Evolutionary conservation across 1,140 invertebrate genomes (phyloP), one percentile per base, ranked within the genome.

Genomic region (Atopsyche davidsoni): DNA sequence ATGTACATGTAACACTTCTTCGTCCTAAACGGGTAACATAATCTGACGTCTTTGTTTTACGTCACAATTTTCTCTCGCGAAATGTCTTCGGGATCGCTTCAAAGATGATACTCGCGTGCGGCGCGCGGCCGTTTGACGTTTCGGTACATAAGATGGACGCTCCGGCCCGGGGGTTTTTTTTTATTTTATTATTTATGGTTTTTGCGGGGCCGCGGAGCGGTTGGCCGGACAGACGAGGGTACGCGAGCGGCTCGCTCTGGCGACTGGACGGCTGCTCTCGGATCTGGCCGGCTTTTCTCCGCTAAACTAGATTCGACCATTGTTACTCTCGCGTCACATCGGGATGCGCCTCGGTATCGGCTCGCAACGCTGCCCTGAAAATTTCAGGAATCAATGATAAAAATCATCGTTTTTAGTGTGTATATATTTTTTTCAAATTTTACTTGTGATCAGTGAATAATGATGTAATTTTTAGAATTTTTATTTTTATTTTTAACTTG

Each of bases 251-350:
- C 34, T 25, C 40, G 34, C 49, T 43, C 49, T 21, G 28, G 19
- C 49, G 49, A 51, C 49, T 51, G 49, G 40, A 40, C 49, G 47
- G 40, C 32, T 23, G 49, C 42, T 51, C 11, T 24, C 49, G 44
- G 53, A 55, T 48, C 45, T 19, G 49, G 49, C 25, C 35, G 55
- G 49, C 39, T 57, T 57, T 57, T 57, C 55, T 57, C 55, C 49
- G 43, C 48, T 48, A 57, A 57, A 57, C 55, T 57, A 57, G 55
- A 57, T 57, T 57, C 55, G 55, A 49, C 55, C 55, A 57, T 57
- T 57, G 55, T 57, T 57, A 57, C 50, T 46, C 49, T 56, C 46
- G 18, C 47, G 47, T 50, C 47, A 42, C 43, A 10, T 40, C 46
- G 55, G 55, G 35, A 52, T 25, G 40, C 55, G 45, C 25, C 21